Evolutionary conservation across 1,140 invertebrate genomes (phyloP), one percentile per base, ranked within the genome.

Genomic region (Drosophila sturtevanti): DNA sequence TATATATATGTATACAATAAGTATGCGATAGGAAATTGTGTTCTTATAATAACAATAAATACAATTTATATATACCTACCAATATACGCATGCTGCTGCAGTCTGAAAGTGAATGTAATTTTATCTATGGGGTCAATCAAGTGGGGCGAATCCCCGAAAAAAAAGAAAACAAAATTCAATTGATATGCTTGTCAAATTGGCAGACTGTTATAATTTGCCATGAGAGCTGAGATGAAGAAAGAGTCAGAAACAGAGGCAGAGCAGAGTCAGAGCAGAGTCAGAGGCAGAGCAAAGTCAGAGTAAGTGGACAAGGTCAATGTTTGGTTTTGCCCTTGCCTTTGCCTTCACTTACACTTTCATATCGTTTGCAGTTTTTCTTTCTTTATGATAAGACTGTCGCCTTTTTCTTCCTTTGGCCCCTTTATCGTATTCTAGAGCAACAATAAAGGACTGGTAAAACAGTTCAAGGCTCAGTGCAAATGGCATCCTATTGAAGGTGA

Each of bases 191-290:
- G 80, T 79, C 76, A 65, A 82, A 84, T 79, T 72, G 80, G 67
- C 76, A 82, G 80, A 84, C 81, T 61, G 69, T 70, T 84, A 85
- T 85, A 84, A 85, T 85, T 85, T 77, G 64, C 68, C 69, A 77
- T 84, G 72, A 60, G 51, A 55, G 21, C 38, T 48, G 41, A 21
- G 41, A 9, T 48, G 22, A 35, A 44, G 62, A 80, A 62, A 68
- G 21, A 41, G 71, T 60, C 52, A 65, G 27, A 31, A 7, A 6
- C 27, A 31, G 27, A 6, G 5, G 5, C 27, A 5, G 27, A 48
- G 16, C 1, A 14, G 38, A 41, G 38, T 6, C 38, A 16, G 38
- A 41, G 41, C 3, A 21, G 16, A 21, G 16, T 5, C 41, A 21
- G 12, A 48, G 41, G 27, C 27, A 31, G 27, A 48, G 16, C 1